Conservation (phyloP, 2,797 vertebrate species). For the Chaenodraco wilsoni region DNA sequence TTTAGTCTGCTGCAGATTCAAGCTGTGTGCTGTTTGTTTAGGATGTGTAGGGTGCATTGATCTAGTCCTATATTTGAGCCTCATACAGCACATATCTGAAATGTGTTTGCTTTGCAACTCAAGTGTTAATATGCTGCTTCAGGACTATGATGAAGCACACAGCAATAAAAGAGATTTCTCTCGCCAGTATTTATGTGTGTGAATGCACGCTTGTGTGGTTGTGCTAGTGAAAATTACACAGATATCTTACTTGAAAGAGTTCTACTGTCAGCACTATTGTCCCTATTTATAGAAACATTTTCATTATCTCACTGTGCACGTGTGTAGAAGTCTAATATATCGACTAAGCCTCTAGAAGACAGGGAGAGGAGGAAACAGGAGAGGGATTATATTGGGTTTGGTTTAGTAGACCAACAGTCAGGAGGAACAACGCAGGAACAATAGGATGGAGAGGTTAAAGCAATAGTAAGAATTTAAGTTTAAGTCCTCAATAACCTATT, state of each 20-base stretch:
- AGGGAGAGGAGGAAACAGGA: constrained; percentile 56
- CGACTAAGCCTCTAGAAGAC: constrained; percentile 71
- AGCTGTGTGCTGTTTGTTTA: constrained; percentile 53
- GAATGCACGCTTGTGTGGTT: constrained; percentile 16
- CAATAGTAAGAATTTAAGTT: constrained; percentile 46
- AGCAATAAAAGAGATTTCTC: constrained; percentile 42
- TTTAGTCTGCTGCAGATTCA: constrained; percentile 53
- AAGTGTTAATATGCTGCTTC: constrained; percentile 66
- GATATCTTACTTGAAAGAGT: constrained; percentile 79
- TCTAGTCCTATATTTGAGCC: constrained; percentile 54
- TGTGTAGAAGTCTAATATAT: constrained; percentile 73
- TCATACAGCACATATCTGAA: constrained; percentile 53
- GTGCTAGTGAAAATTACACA: constrained; percentile 70
- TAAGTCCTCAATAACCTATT: constrained; percentile 58
- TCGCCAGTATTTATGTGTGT: constrained; percentile 42
- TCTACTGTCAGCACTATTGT: constrained; percentile 82
- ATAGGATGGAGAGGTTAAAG: constrained; percentile 59
- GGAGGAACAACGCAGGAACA: constrained; percentile 39
- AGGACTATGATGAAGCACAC: constrained; percentile 63
- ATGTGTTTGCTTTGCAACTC: constrained; percentile 69
- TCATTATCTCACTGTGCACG: constrained; percentile 80
- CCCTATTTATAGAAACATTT: constrained; percentile 87
- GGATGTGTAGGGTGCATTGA: constrained; percentile 53
- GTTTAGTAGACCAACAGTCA: constrained; percentile 59
- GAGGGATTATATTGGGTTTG: constrained; percentile 65